Evolutionary conservation across 1,140 invertebrate species (phyloP).

Genomic region (Thaumetopoea pityocampa): DNA sequence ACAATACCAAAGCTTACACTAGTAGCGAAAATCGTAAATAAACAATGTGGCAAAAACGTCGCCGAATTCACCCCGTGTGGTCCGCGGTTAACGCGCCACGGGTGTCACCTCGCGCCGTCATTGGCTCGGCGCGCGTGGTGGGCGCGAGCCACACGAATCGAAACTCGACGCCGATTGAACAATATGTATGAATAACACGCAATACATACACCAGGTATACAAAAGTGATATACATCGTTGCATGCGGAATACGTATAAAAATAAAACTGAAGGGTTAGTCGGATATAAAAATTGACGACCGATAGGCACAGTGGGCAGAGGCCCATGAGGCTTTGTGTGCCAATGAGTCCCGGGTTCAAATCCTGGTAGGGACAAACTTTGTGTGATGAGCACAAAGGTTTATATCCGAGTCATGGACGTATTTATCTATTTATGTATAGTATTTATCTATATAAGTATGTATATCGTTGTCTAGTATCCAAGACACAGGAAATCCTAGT

Average conservation of each 20-base stretch:
- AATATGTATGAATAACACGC: slow-evolving; percentile 42
- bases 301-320: too few species aligned
- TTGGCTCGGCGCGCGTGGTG: slow-evolving; percentile 6
- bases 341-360: too few species aligned
- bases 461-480: too few species aligned
- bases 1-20: slow-evolving; percentile 49
- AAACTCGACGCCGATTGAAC: slow-evolving; percentile 20
- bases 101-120: background rate
- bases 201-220: slow-evolving; percentile 49
- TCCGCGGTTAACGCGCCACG: background rate
- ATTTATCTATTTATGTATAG: too few species aligned
- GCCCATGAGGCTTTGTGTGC: too few species aligned
- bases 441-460: too few species aligned
- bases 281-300: slow-evolving; percentile 32
- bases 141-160: slow-evolving; percentile 21
- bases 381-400: too few species aligned
- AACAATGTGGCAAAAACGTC: slow-evolving; percentile 28
- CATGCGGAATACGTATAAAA: slow-evolving; percentile 48
- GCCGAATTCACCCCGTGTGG: slow-evolving; percentile 24
- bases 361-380: too few species aligned
- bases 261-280: slow-evolving; percentile 38
- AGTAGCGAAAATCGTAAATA: slow-evolving; percentile 46
- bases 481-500: too few species aligned
- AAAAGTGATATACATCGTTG: slow-evolving; percentile 37
- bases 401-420: too few species aligned